A percentile compares a stretch with the other conserved stretches of the same genome.
Conservation (phyloP, 2,113 vertebrate species). For the Sitta europaea region DNA sequence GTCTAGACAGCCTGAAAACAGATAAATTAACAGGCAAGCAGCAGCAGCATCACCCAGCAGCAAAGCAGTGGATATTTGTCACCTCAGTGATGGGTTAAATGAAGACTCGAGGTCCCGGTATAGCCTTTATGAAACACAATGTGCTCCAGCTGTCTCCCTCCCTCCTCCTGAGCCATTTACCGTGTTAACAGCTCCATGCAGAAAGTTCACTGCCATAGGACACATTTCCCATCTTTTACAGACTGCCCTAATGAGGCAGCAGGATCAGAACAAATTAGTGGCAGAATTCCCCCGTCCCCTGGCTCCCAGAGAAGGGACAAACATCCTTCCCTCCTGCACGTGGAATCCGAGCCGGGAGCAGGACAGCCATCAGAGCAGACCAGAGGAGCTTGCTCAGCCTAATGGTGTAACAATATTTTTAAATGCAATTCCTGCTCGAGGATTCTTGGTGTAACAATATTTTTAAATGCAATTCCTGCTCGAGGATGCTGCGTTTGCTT, state of each 20-base stretch:
- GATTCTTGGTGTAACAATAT: not conserved
- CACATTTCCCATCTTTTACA: slow-evolving; percentile 8
- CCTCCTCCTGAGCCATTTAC: slow-evolving; percentile 44
- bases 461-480: not conserved
- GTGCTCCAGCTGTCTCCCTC: slow-evolving; percentile 37
- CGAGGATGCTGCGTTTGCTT: not conserved
- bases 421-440: not conserved
- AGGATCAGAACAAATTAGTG: slow-evolving; percentile 67
- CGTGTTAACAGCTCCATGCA: slow-evolving; percentile 46
- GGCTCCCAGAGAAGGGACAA: not conserved
- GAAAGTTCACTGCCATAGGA: slow-evolving; percentile 28
- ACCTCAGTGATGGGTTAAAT: slow-evolving; percentile 61
- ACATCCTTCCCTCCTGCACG: not conserved
- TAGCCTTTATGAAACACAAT: slow-evolving; percentile 55
- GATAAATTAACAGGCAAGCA: slow-evolving; percentile 71
- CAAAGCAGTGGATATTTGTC: slow-evolving; percentile 60
- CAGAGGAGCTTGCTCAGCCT: not conserved
- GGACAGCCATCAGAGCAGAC: not conserved
- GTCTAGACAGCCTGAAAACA: slow-evolving; percentile 78
- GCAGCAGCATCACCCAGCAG: slow-evolving; percentile 63
- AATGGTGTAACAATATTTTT: not conserved
- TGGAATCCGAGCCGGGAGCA: not conserved
- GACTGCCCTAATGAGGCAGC: slow-evolving; percentile 56
- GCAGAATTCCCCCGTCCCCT: slow-evolving; percentile 19
- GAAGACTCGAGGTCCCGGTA: slow-evolving; percentile 52